Evolutionary conservation across 2,797 vertebrate species (phyloP), one percentile per base, ranked within the genome.

Genomic region (Sciaenops ocellatus): DNA sequence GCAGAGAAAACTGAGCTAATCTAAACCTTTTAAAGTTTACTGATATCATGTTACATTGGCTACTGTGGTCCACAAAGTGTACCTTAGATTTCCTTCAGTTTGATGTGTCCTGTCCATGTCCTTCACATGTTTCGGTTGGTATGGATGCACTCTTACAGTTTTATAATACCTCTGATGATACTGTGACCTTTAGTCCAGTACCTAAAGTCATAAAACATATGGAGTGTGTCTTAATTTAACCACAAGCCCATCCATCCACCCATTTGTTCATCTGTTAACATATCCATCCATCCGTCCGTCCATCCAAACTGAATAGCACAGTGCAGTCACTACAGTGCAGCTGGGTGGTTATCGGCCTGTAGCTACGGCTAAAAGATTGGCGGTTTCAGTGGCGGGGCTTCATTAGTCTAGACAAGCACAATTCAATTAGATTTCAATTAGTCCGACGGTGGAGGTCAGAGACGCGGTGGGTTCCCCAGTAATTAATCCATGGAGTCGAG

Each of bases 401-500:
- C 94, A 95, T 95, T 95, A 94, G 95, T 95, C 94, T 94, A 95
- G 94, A 96, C 95, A 94, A 95, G 92, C 90, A 85, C 94, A 93
- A 93, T 95, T 95, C 94, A 95, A 96, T 96, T 96, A 95, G 93
- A 93, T 95, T 95, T 95, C 94, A 96, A 96, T 96, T 96, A 96
- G 92, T 92, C 80, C 89, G 69, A 89, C 77, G 88, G 92, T 90
- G 92, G 93, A 95, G 95, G 95, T 95, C 94, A 95, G 91, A 90
- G 92, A 91, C 81, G 92, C 87, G 20, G 80, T 85, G 87, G 94
- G 93, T 92, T 94, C 90, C 90, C 82, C 79, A 91, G 93, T 95
- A 95, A 96, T 95, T 95, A 96, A 95, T 95, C 94, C 88, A 77
- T 20, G 62, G 87, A 89, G 90, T 87, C 28, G 80, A 88, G 88